A percentile compares a stretch with the other conserved stretches of the same genome.
Evolutionary conservation across 1,140 invertebrate genomes (phyloP).

Genomic region (Patella vulgata): DNA sequence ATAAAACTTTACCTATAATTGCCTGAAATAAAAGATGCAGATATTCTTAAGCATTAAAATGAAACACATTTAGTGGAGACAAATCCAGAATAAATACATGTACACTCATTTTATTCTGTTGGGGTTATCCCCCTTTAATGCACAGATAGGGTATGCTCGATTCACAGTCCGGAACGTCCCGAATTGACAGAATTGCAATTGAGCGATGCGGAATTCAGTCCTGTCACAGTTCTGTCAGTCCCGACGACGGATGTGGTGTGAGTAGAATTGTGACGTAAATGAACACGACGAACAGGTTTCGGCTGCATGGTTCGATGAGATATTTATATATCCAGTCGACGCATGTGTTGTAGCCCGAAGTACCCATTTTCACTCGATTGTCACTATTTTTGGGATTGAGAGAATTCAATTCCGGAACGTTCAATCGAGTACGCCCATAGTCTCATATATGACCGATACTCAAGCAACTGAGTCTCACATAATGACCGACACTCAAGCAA

Average conservation of each 20-base stretch:
- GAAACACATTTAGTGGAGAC: not conserved
- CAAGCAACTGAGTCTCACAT: not conserved
- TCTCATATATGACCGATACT: not conserved
- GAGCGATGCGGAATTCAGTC: no score
- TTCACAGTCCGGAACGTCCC: no score
- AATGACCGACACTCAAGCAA: not conserved
- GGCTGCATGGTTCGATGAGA: not conserved
- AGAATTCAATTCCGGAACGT: no score
- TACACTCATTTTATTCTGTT: not conserved
- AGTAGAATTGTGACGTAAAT: no score
- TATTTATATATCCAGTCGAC: not conserved
- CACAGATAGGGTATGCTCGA: not conserved
- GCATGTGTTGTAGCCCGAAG: no score
- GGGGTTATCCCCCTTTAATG: not conserved
- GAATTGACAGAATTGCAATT: no score
- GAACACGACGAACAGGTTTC: not conserved
- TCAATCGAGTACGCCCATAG: no score
- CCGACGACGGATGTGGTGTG: no score
- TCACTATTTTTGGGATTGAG: no score
- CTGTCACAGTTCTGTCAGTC: no score
- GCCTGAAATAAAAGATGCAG: slow-evolving; percentile 26
- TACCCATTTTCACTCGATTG: no score
- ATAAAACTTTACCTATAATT: slow-evolving; percentile 29
- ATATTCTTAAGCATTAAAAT: not conserved
- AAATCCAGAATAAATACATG: not conserved